Evolutionary conservation across 2,888 invertebrate species (phyloP), one percentile per base, ranked within the genome.

Genomic region (Microctonus aethiopoides): DNA sequence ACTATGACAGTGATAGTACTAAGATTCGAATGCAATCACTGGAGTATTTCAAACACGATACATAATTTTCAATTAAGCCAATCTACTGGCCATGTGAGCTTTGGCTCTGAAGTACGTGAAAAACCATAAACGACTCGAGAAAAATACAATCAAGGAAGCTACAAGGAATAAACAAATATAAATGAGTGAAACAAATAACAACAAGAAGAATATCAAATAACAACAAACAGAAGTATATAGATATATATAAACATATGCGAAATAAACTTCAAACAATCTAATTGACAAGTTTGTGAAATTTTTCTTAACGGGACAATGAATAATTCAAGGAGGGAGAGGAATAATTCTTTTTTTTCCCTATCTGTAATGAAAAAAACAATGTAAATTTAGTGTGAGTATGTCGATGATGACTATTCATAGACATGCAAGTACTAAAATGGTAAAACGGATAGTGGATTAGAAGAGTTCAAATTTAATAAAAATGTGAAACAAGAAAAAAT

Each of bases 1-100:
- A 77, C 78, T 77, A 80, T 79, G 77, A 77, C 80, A 78, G 78
- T 81, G 81, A 79, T 81, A 63, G 80, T 83, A 82, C 78, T 79
- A 81, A 70, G 80, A 81, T 80, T 77, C 78, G 80, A 80, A 80
- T 74, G 78, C 80, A 78, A 80, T 79, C 77, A 78, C 76, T 78
- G 79, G 79, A 76, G 75, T 79, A 79, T 80, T 77, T 67, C 74
- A 77, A 78, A 75, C 76, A 77, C 76, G 77, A 78, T 76, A 80
- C 78, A 75, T 74, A 74, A 79, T 62, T 66, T 59, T 20, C 16
- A 66, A 52, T 65, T 70, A 66, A 70, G 54, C 66, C 60, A 61
- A 76, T 78, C 77, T 76, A 77, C 77, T 46, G 79, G 78, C 76
- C 75, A 77, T 65, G 61, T 32, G 64, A 60, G 62, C 56, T 13